These are phyloP conservation scores for Apeltes quadracus DNA, from an alignment of 2,113 vertebrate species.

Conservation along the genomic window DNA sequence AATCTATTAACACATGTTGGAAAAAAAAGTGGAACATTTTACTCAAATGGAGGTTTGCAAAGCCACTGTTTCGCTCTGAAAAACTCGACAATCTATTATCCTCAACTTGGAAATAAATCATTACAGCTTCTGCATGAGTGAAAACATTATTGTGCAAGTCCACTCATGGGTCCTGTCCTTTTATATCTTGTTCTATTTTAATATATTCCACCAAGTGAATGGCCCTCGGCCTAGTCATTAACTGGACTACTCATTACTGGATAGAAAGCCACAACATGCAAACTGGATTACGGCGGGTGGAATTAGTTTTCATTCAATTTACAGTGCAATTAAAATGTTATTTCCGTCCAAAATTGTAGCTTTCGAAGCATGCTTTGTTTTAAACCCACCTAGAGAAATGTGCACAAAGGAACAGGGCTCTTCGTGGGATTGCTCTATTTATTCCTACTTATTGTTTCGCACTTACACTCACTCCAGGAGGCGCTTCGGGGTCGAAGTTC, in stretches of 20 bases:
- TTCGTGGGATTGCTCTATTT: slow-evolving; percentile 7
- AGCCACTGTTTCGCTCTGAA: not conserved
- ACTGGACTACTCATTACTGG: slow-evolving; percentile 51
- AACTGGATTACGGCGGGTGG: slow-evolving; percentile 36
- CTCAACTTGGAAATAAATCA: slow-evolving; percentile 15
- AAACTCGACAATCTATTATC: not conserved
- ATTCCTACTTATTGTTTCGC: slow-evolving; percentile 8
- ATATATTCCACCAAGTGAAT: slow-evolving; percentile 41
- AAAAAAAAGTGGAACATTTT: not conserved
- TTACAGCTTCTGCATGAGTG: slow-evolving; percentile 7
- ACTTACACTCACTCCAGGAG: not conserved
- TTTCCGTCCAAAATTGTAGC: slow-evolving; percentile 22
- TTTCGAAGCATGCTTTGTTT: slow-evolving; percentile 15
- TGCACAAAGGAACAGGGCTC: not conserved
- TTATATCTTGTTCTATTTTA: slow-evolving; percentile 33
- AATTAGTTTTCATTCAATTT: slow-evolving; percentile 56
- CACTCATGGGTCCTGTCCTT: slow-evolving; percentile 40
- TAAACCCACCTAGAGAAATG: slow-evolving; percentile 18
- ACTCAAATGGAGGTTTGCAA: not conserved
- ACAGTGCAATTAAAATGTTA: slow-evolving; percentile 52
- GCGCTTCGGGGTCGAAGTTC: not conserved
- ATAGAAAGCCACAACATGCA: slow-evolving; percentile 46
- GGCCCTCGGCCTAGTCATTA: slow-evolving; percentile 53
- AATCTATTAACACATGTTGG: not conserved
- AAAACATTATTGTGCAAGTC: slow-evolving; percentile 8